A percentile compares a stretch with the other conserved stretches of the same genome.
Evolutionary conservation across 2,113 vertebrate species (phyloP).

Genomic region (Astur gentilis): DNA sequence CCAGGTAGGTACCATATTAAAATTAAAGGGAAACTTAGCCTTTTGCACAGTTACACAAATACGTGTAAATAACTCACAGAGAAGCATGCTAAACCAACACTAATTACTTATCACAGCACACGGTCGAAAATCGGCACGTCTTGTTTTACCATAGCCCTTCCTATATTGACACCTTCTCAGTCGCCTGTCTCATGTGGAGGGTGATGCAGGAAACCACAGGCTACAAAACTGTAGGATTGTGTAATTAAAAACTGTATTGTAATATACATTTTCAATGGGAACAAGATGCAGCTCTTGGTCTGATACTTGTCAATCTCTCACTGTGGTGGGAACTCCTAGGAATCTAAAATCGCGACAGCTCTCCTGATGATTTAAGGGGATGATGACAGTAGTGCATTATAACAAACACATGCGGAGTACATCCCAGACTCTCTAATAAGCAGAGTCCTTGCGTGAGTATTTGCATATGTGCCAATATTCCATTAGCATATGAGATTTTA

Average conservation of each 20-base stretch:
- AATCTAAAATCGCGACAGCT: not conserved
- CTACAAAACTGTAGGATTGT: not conserved
- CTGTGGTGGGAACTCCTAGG: not conserved
- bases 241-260: not conserved
- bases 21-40: not conserved
- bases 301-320: not conserved
- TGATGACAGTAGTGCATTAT: not conserved
- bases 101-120: not conserved
- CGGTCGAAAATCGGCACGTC: not conserved
- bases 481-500: not conserved
- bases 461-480: not conserved
- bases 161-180: not conserved
- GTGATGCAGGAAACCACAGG: not conserved
- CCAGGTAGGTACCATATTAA: not conserved
- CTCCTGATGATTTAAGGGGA: not conserved
- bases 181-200: rapidly evolving
- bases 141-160: not conserved
- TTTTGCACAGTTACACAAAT: not conserved
- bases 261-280: not conserved
- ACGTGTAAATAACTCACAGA: not conserved
- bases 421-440: not conserved
- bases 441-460: not conserved
- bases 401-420: not conserved
- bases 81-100: not conserved
- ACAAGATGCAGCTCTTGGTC: not conserved